Base-by-base conservation (phyloP, 2,113 vertebrate species). In the Rhodinocichla rosea region DNA sequence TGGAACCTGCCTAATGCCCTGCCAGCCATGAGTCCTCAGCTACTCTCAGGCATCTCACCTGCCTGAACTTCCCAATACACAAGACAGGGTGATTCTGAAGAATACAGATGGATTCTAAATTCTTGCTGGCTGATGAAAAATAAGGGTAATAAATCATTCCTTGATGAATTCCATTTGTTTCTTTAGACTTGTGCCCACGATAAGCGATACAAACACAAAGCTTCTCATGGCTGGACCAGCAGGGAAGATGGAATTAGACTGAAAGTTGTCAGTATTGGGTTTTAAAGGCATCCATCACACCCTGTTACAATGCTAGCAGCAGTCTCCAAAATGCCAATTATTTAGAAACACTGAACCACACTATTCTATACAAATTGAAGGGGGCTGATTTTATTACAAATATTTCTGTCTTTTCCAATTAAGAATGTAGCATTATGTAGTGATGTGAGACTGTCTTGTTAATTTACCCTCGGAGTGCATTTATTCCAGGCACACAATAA, bases 301-400 rank as follows among this genome's bases (percentile, higher is more conserved):
- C 18, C 24, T 7, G 35, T 44, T 55, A 85, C 42, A 59, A 20
- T 47, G 67, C 62, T 45, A 86, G 59, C 70, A 74, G 63, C 55
- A 86, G 42, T 44, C 39, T 74, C 45, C 42, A 94, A 83, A 80
- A 69, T 55, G 52, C 19, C 83, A 93, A 44, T 90, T 92, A 87
- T 91, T 93, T 87, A 89, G 53, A 89, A 73, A 96, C 73, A 44
- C 19, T 60, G 68, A 92, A 85, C 85, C 26, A 67, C 83, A 59
- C 30, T 20, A 32, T 24, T 56, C 35, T 70, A 49, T 50, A 77
- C 55, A 87, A 75, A 93, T 87, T 69, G 50, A 89, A 65, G 47
- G 5, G 39, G 6, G 3, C 22, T 60, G 42, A 74, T 83, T 77
- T 79, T 87, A 63, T 90, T 60, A 80, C 64, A 90, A 67, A 63